These are phyloP conservation scores for Ictalurus furcatus DNA, from an alignment of 2,113 vertebrate species.

Conservation along the genomic window DNA sequence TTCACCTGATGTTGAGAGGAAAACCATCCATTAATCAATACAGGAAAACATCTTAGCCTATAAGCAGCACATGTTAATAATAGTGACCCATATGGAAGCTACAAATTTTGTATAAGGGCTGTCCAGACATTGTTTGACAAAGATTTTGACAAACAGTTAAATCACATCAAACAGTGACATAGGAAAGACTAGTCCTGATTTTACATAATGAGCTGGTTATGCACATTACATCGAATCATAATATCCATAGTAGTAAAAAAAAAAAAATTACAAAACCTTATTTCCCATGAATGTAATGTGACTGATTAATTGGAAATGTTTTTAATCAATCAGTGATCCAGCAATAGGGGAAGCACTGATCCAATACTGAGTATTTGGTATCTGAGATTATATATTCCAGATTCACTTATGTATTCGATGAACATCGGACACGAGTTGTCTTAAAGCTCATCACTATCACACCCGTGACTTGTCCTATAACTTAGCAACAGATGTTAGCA, in stretches of 20 bases:
- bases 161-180: neutral
- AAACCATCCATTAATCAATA: neutral
- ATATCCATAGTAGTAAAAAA: neutral
- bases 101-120: neutral
- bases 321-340: neutral
- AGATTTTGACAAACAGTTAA: no score
- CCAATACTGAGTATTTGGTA: neutral
- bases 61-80: neutral
- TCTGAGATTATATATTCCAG: neutral
- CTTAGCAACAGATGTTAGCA: neutral
- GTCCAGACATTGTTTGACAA: neutral
- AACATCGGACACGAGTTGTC: neutral
- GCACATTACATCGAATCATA: neutral
- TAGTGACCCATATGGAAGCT: neutral
- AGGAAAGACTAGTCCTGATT: neutral
- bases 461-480: neutral
- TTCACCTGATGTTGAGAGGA: slow-evolving; percentile 80
- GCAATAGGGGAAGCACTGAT: neutral
- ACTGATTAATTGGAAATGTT: neutral
- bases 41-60: neutral
- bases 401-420: neutral
- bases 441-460: neutral
- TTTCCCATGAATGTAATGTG: neutral
- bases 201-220: neutral
- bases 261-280: neutral